Base-by-base conservation (phyloP, 2,888 invertebrate species). In the Philaethria dido region DNA sequence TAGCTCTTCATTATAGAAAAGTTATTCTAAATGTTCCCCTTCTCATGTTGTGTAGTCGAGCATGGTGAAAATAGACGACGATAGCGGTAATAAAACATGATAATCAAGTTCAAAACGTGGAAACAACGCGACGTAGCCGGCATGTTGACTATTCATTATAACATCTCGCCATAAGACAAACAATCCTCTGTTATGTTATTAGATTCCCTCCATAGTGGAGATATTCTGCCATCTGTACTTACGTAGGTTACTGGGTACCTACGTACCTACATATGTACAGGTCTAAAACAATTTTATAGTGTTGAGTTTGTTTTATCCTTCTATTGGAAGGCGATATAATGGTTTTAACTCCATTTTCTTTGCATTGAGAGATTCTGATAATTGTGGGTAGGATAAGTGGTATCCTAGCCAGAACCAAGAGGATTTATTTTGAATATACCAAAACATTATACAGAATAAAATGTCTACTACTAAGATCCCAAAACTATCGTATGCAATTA, bases 101-200 rank as follows among this genome's bases (percentile, higher is more conserved):
- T 77, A 78, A 84, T 83, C 79, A 80, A 80, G 80, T 81, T 80
- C 74, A 75, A 72, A 73, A 76, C 66, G 73, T 64, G 72, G 72
- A 69, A 75, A 78, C 79, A 79, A 77, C 77, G 78, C 78, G 77
- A 76, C 81, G 81, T 75, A 76, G 77, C 76, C 78, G 77, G 77
- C 78, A 74, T 91, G 89, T 92, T 91, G 85, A 86, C 89, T 89
- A 90, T 91, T 89, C 87, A 90, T 90, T 88, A 90, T 81, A 86
- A 84, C 87, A 86, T 85, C 85, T 85, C 84, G 77, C 81, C 81
- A 79, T 80, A 84, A 87, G 77, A 83, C 86, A 89, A 90, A 89
- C 88, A 89, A 84, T 80, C 75, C 77, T 83, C 80, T 85, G 86
- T 85, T 84, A 81, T 85, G 86, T 85, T 89, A 89, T 88, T 87